These are phyloP conservation scores for Calcarius ornatus DNA, from an alignment of 2,113 vertebrate genomes.

Conservation along the genomic window DNA sequence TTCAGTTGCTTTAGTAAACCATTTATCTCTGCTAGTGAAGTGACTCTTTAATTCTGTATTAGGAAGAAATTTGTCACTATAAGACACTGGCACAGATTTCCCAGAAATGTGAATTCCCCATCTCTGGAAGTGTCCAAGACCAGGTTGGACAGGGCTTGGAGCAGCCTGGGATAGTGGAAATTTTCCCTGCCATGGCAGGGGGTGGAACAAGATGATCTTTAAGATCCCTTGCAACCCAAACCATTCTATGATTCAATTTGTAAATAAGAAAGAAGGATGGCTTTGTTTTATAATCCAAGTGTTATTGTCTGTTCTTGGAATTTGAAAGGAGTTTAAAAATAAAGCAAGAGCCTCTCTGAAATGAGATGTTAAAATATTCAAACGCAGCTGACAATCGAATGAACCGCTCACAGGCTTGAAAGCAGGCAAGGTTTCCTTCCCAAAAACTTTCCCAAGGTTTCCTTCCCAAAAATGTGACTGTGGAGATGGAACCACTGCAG, in stretches of 20 bases:
- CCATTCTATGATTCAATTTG: neutral
- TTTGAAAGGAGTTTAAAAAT: slow-evolving; percentile 4
- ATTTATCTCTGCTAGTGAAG: neutral
- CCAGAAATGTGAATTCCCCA: neutral
- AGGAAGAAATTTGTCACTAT: neutral
- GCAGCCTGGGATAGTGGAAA: neutral
- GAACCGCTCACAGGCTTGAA: neutral
- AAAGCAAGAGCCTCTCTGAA: neutral
- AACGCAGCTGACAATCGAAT: neutral
- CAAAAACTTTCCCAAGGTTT: neutral
- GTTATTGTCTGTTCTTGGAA: neutral
- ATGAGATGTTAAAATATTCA: slow-evolving; percentile 22
- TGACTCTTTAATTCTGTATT: neutral
- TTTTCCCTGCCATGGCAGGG: neutral
- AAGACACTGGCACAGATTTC: neutral
- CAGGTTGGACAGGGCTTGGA: rapidly evolving
- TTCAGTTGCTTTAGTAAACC: neutral
- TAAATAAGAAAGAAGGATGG: neutral
- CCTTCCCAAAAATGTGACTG: neutral
- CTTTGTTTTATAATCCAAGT: neutral
- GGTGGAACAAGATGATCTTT: neutral
- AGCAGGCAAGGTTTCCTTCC: neutral
- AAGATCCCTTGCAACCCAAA: neutral
- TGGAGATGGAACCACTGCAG: neutral
- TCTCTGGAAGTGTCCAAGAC: neutral